A percentile compares a stretch with the other conserved stretches of the same genome.
Conservation (phyloP, 2,113 vertebrate genomes). For the Nerophis ophidion region DNA sequence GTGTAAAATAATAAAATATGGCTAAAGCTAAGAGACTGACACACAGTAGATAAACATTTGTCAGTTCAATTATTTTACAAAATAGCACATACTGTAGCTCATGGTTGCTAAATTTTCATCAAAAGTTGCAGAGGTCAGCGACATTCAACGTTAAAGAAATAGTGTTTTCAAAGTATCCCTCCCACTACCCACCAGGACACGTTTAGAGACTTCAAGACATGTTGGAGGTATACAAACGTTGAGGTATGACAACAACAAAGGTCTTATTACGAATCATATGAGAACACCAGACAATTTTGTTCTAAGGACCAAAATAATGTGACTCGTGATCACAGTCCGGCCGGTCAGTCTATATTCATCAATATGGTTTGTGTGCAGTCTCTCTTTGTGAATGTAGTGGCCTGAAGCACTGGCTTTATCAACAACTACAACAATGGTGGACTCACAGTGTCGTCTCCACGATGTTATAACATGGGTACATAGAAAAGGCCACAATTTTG, state of each 20-base stretch:
- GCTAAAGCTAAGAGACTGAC: slow-evolving; percentile 15
- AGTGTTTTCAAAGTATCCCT: slow-evolving; percentile 13
- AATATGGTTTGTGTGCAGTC: neutral
- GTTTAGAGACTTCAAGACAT: slow-evolving; percentile 50
- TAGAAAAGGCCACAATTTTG: slow-evolving; percentile 28
- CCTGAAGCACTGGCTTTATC: slow-evolving; percentile 1
- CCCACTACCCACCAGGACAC: slow-evolving; percentile 18
- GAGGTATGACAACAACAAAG: slow-evolving; percentile 42
- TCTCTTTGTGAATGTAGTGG: slow-evolving; percentile 12
- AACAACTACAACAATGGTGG: slow-evolving; percentile 13
- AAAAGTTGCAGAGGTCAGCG: slow-evolving; percentile 22
- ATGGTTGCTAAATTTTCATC: slow-evolving; percentile 13
- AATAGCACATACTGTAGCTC: slow-evolving; percentile 5
- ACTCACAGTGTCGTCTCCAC: slow-evolving; percentile 11
- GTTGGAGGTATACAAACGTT: slow-evolving; percentile 46
- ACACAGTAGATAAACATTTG: slow-evolving; percentile 17
- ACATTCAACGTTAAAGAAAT: slow-evolving; percentile 47
- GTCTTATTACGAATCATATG: slow-evolving; percentile 48
- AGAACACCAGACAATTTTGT: slow-evolving; percentile 21
- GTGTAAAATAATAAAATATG: slow-evolving; percentile 3
- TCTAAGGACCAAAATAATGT: slow-evolving; percentile 26
- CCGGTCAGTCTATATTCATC: slow-evolving; percentile 5
- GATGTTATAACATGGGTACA: slow-evolving; percentile 20
- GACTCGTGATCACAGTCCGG: slow-evolving; percentile 8
- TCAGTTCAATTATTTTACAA: slow-evolving; percentile 20